Evolutionary conservation across 2,113 vertebrate species (phyloP), one percentile per base, ranked within the genome.

Genomic region (Caretta caretta): DNA sequence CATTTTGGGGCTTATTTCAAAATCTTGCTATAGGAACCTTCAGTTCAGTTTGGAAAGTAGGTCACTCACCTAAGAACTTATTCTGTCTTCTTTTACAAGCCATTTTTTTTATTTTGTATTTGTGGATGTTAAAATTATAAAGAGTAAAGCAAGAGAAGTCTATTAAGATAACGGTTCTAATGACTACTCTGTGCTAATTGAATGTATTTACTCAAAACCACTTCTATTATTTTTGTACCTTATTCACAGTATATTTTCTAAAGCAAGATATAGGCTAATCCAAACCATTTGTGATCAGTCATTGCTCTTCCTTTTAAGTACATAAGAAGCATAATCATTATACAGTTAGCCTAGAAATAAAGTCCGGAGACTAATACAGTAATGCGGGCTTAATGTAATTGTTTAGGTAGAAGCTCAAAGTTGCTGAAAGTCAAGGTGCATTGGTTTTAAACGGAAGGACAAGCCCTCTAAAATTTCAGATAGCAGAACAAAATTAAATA

Each of bases 331-430:
- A 76, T 72, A 93, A 80, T 72, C 80, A 92, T 90, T 80, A 91
- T 81, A 92, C 50, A 86, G 42, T 62, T 90, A 93, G 62, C 56
- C 87, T 62, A 88, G 51, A 96, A 96, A 94, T 59, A 95, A 72
- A 72, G 62, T 56, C 87, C 4, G 78, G 78, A 93, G 29, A 12
- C 83, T 92, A 86, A 89, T 92, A 89, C 4, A 49, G 35, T 86
- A 96, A 96, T 78, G 56, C 20, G 59, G 92, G 24, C 90, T 94
- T 96, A 94, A 96, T 84, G 80, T 90, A 86, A 94, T 76, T 80
- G 84, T 83, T 92, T 80, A 94, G 83, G 76, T 3, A 92, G 54
- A 85, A 95, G 42, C 79, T 92, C 91, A 90, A 90, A 89, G 78
- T 46, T 83, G 80, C 25, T 90, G 56, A 89, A 93, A 84, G 92